Evolutionary conservation across 2,797 vertebrate genomes (phyloP).

Genomic region (Stomatorhinus walkeri): DNA sequence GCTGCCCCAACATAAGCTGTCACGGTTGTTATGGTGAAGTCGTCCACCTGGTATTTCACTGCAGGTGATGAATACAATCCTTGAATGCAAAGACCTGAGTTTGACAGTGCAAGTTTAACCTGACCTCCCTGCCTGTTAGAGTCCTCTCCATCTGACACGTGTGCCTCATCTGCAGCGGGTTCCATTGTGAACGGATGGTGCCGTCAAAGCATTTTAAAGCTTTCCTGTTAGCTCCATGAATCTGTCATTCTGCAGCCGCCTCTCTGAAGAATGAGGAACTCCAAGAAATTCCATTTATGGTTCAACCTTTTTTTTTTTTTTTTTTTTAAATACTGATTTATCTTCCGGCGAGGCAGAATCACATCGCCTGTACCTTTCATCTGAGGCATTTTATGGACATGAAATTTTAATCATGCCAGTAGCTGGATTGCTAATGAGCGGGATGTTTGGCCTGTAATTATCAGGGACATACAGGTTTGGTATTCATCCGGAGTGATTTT

Average conservation of each 20-base stretch:
- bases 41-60: neutral
- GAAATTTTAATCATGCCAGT: neutral
- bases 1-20: neutral
- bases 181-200: neutral
- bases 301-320: neutral
- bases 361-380: neutral
- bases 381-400: neutral
- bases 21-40: neutral
- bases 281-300: conserved; percentile 4
- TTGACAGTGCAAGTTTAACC: neutral
- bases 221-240: neutral
- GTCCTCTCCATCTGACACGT: neutral
- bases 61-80: neutral
- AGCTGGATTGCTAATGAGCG: neutral
- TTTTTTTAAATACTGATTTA: neutral
- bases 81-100: neutral
- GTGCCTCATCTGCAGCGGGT: neutral
- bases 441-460: neutral
- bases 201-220: neutral
- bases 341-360: neutral
- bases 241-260: neutral
- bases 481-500: neutral
- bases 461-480: neutral
- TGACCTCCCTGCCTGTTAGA: neutral
- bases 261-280: neutral